Evolutionary conservation across 2,797 vertebrate genomes (phyloP), one percentile per base, ranked within the genome.

Genomic region (Sphaeramia orbicularis): DNA sequence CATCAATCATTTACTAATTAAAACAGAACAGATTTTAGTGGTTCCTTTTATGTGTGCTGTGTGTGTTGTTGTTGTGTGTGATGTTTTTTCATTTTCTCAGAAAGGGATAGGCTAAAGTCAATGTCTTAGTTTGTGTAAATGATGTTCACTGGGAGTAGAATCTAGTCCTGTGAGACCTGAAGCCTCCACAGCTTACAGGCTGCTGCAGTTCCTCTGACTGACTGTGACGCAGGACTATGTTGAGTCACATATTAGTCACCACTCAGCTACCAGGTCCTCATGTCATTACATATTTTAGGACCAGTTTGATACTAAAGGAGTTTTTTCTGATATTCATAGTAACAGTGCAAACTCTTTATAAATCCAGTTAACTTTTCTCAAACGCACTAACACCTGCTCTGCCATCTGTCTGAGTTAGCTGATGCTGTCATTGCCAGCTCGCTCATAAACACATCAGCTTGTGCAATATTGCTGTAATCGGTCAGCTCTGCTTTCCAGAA

Each of bases 401-500:
- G 10, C 64, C 16, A 60, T 74, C 69, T 41, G 50, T n/a, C n/a
- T n/a, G n/a, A n/a, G n/a, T n/a, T n/a, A n/a, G n/a, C n/a, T n/a
- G n/a, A 66, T 43, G 72, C 66, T 12, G 64, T 51, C 53, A 5
- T 37, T 13, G 30, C 43, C 43, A 40, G 70, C 73, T 57, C 0
- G 0, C 78, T 74, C 71, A 56, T 76, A 51, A 75, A 74, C 44
- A 64, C 65, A 68, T 74, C 66, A 63, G 54, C 14, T 40, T 11
- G 35, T 32, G 66, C 42, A 56, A 66, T 73, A 47, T 58, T 67
- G 61, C 58, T 65, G 58, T 71, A 83, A 89, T 69, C 81, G 60
- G 56, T 58, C 32, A 19, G 58, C 60, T 76, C 65, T 70, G 62
- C 60, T 71, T 66, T 71, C 40, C 38, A 41, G 44, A 40, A 48